Conservation (phyloP, 2,797 vertebrate genomes). For the Eulemur coronatus region DNA sequence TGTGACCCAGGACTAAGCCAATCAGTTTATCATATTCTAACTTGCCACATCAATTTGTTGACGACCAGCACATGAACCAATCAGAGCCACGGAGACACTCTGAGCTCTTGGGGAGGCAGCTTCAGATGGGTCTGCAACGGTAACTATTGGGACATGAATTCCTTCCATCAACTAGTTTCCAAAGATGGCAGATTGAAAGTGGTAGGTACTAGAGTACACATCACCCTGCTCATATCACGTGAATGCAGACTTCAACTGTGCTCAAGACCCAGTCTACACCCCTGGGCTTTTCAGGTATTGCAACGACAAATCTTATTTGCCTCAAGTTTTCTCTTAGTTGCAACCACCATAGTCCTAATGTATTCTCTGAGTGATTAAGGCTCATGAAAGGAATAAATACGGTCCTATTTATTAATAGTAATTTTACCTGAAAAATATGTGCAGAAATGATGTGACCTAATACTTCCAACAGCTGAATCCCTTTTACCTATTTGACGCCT, state of each 20-base stretch:
- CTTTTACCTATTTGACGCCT: neutral
- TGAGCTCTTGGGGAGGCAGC: neutral
- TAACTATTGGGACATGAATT: neutral
- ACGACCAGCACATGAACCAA: neutral
- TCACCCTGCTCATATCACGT: neutral
- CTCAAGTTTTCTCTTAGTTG: neutral
- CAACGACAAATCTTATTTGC: neutral
- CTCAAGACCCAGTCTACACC: neutral
- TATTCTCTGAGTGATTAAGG: neutral
- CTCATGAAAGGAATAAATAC: neutral
- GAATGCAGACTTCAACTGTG: neutral
- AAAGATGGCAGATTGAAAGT: neutral
- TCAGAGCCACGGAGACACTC: neutral
- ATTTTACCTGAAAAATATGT: slow-evolving; percentile 10
- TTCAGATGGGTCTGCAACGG: neutral
- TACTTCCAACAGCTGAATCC: neutral
- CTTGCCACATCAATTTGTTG: neutral
- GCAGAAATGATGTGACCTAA: neutral
- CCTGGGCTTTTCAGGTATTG: neutral
- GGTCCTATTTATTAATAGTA: neutral
- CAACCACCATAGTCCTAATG: neutral
- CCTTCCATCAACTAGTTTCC: neutral
- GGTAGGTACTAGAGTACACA: neutral
- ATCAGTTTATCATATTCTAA: neutral
- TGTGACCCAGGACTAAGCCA: neutral